Base-by-base conservation (phyloP, 2,113 vertebrate species). In the Taxidea taxus region DNA sequence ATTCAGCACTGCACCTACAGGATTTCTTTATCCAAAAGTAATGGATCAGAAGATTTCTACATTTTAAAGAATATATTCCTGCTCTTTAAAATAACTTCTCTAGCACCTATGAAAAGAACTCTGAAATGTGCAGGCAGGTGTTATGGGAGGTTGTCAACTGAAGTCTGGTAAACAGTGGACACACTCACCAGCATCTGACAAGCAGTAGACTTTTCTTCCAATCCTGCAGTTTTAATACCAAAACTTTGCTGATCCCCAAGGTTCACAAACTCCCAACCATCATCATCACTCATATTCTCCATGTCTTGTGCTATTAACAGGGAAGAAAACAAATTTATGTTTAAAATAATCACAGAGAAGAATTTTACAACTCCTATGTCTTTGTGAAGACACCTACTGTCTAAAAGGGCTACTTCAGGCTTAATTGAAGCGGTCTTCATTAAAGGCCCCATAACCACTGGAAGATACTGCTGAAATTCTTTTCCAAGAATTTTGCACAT, bases 401-500 rank as follows among this genome's bases (percentile, higher is more conserved):
- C 99, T 34, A 99, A 98, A 27, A 99, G 99, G 44, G 99, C 99
- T 91, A 99, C 99, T 99, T 99, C 99, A 27, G 99, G 99, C 97
- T 99, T 99, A 98, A 99, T 99, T 12, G 99, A 99, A 92, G 99
- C 99, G 0, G 99, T 99, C 98, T 99, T 99, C 99, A 99, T 99
- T 80, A 99, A 98, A n/a, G 99, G 99, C 1, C 99, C 99, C 99
- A 99, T 99, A 74, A 99, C 99, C 98, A 99, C 99, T 2, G 99
- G 99, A 80, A 99, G 99, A 93, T 99, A 99, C 94, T 99, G 99
- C 98, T 99, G 99, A 96, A 99, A 99, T 97, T 99, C 99, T 95
- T 99, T 99, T 47, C 99, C 99, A 96, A 99, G 99, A 97, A 99
- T 99, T 98, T 99, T 99, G 94, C 99, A 99, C 99, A 99, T 99